Base-by-base conservation (phyloP, 2,888 invertebrate genomes). In the Dinocampus coccinellae region DNA sequence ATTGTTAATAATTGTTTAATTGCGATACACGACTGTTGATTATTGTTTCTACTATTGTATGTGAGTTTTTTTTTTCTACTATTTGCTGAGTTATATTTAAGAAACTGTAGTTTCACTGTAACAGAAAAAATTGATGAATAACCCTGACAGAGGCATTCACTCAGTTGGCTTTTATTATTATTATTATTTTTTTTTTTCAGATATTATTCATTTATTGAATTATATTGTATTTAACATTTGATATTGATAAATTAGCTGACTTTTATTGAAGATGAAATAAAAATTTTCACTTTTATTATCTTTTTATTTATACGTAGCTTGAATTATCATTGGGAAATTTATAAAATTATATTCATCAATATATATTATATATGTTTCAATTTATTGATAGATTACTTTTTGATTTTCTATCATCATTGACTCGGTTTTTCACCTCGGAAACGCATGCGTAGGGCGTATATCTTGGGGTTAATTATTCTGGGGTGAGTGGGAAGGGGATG, bases 101-200 rank as follows among this genome's bases (percentile, higher is more conserved):
- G 81, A 87, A 74, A 85, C 78, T 81, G 83, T 83, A 80, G 83
- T 85, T 47, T 84, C 83, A 85, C 86, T 87, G 87, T 86, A 87
- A 87, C 85, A 81, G 79, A 87, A 87, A 83, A 87, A 42, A 39
- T 33, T 42, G 42, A 58, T 42, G 36, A 47, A 55, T 71, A 71
- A 86, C 87, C 87, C 87, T 86, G 80, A 87, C 87, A 84, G 84
- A 87, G 86, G 87, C 86, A 86, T 83, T 81, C 85, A 87, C 86
- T 85, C 66, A 76, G 78, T 83, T 84, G 83, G 39, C 22, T 29
- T 61, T 39, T 29, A 22, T 16, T 29, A 42, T 52, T 29, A 26
- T n/a, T n/a, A n/a, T 39, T 20, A 11, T 13, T 63, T n/a, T 33
- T 13, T 10, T 11, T 57, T 47, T 53, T 20, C 3, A 6, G 34